Conservation (phyloP, 2,113 vertebrate species). For the Chionodraco myersi region DNA sequence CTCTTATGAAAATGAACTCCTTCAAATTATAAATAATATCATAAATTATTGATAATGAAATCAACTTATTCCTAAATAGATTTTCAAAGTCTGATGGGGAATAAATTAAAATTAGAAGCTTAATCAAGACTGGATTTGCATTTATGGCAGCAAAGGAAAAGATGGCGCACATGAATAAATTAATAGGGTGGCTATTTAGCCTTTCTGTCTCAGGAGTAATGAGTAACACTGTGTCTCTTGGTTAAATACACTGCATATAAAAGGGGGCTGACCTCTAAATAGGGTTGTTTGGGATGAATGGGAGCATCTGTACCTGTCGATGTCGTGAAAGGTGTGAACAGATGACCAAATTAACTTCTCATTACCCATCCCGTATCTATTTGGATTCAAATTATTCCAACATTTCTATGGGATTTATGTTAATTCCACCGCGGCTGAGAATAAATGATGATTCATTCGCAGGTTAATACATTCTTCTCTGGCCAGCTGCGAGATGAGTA, state of each 20-base stretch:
- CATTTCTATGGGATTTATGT: slow-evolving; percentile 71
- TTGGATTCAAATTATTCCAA: slow-evolving; percentile 72
- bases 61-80: slow-evolving; percentile 90
- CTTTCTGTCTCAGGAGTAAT: slow-evolving; percentile 75
- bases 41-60: slow-evolving; percentile 87
- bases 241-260: slow-evolving; percentile 52
- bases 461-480: slow-evolving; percentile 77
- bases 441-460: slow-evolving; percentile 70
- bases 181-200: slow-evolving; percentile 84
- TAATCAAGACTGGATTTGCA: slow-evolving; percentile 89
- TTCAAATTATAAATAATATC: slow-evolving; percentile 55
- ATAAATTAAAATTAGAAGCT: slow-evolving; percentile 91
- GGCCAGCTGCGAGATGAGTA: slow-evolving; percentile 76
- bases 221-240: slow-evolving; percentile 54
- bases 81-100: slow-evolving; percentile 92
- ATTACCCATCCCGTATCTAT: slow-evolving; percentile 72
- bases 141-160: slow-evolving; percentile 86
- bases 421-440: slow-evolving; percentile 60
- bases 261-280: slow-evolving; percentile 64
- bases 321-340: slow-evolving; percentile 66
- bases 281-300: slow-evolving; percentile 69
- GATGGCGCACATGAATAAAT: slow-evolving; percentile 87
- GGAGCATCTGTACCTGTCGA: slow-evolving; percentile 56
- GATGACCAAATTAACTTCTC: slow-evolving; percentile 76
- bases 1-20: slow-evolving; percentile 10